Evolutionary conservation across 2,797 vertebrate genomes (phyloP).

Genomic region (Sebastes hubbsi): DNA sequence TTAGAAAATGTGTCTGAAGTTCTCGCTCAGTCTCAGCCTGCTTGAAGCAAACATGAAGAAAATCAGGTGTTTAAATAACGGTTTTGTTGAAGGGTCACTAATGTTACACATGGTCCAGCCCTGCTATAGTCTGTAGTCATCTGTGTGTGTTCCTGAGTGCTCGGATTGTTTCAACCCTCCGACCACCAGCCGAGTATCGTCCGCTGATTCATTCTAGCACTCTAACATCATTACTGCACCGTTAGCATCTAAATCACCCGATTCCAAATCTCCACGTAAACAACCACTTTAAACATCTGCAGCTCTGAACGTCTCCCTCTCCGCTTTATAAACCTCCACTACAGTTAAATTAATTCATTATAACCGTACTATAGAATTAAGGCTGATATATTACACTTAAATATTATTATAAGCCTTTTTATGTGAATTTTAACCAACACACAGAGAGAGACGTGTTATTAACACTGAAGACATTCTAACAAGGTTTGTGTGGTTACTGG

Average conservation of each 20-base stretch:
- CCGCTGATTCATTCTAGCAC: background rate
- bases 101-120: too few species aligned
- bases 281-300: background rate
- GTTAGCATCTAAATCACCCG: background rate
- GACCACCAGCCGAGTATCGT: background rate
- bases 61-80: too few species aligned
- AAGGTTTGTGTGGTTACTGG: background rate
- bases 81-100: too few species aligned
- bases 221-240: background rate
- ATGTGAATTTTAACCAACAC: background rate
- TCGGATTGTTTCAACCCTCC: background rate
- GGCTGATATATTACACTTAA: conserved; percentile 16
- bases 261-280: background rate
- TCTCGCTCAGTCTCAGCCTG: too few species aligned
- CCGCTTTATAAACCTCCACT: conserved; percentile 6
- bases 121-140: too few species aligned
- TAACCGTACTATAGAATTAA: background rate
- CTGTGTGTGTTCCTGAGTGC: background rate
- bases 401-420: conserved; percentile 9
- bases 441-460: background rate
- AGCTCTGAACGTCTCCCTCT: background rate
- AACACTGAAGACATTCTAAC: background rate
- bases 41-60: too few species aligned
- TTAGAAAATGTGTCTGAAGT: too few species aligned
- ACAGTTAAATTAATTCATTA: background rate